Percentiles rank a stretch among this genome's conserved stretches.
Evolutionary conservation across 2,113 vertebrate genomes (phyloP).

Genomic region (Channa argus): DNA sequence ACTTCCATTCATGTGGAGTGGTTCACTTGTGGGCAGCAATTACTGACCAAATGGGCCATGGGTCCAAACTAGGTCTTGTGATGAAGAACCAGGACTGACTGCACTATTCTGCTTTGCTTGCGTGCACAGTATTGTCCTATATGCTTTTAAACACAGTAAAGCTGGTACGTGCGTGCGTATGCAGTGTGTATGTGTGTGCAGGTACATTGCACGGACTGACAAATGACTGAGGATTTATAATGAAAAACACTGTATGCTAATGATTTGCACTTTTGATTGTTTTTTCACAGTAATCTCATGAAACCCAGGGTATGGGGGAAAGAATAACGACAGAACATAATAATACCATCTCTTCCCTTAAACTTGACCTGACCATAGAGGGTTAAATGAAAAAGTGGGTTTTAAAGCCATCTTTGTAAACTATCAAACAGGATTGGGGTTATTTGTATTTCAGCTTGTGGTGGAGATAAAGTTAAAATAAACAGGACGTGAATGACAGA

Average conservation of each 20-base stretch:
- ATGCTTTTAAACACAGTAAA: constrained; percentile 45
- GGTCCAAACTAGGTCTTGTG: constrained; percentile 81
- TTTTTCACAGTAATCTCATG: background rate
- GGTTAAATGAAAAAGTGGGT: too few relatives aligned
- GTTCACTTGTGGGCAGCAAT: constrained; percentile 85
- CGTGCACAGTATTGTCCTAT: constrained; percentile 28
- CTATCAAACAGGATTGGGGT: too few relatives aligned
- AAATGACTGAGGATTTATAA: background rate
- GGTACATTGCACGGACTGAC: background rate
- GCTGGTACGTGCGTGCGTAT: constrained; percentile 1
- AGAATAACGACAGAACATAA: background rate
- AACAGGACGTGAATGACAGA: too few relatives aligned
- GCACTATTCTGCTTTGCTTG: constrained; percentile 56
- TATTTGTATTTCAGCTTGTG: background rate
- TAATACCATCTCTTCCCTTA: background rate
- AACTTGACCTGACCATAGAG: too few relatives aligned
- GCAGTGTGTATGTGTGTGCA: background rate
- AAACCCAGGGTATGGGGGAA: background rate
- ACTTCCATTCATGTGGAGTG: constrained; percentile 86
- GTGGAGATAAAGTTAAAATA: too few relatives aligned
- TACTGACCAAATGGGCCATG: constrained; percentile 73
- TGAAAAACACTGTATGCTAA: background rate
- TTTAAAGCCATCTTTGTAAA: too few relatives aligned
- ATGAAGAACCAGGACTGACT: constrained; percentile 73
- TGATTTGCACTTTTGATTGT: too few relatives aligned